Evolutionary conservation across 2,888 invertebrate genomes (phyloP).

Genomic region (Pristionchus exspectatus): DNA sequence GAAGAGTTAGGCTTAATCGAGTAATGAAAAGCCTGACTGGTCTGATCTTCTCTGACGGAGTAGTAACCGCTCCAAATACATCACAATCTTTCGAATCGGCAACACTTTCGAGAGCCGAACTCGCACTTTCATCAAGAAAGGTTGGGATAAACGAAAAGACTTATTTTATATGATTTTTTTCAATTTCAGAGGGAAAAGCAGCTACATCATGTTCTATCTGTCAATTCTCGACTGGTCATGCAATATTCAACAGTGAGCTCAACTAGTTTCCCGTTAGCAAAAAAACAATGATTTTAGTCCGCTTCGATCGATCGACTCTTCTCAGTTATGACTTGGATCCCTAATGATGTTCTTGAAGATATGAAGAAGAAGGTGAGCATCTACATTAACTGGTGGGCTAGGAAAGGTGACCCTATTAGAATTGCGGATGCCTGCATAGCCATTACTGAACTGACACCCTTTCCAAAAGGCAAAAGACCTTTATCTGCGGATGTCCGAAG

Average conservation of each 20-base stretch:
- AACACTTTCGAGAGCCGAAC: slow-evolving; percentile 1
- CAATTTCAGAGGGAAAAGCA: slow-evolving; percentile 5
- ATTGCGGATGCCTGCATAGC: too few species aligned
- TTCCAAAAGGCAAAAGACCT: too few species aligned
- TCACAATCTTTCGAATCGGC: background rate
- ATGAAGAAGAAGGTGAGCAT: background rate
- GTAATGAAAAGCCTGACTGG: background rate
- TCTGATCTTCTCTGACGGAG: background rate
- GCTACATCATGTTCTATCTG: background rate
- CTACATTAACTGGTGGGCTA: too few species aligned
- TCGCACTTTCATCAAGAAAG: background rate
- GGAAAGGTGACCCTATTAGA: too few species aligned
- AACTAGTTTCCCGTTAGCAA: background rate
- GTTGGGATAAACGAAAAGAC: background rate
- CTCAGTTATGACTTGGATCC: slow-evolving; percentile 33
- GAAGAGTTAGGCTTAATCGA: background rate
- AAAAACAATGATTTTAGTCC: background rate
- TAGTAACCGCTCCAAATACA: background rate
- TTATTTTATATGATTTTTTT: background rate
- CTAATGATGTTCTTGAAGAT: background rate
- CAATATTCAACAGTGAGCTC: slow-evolving; percentile 12
- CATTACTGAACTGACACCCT: too few species aligned
- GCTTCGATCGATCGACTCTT: slow-evolving; percentile 2
- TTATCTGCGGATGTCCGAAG: too few species aligned
- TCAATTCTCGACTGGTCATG: slow-evolving; percentile 20